Evolutionary conservation across 2,888 invertebrate genomes (phyloP).

Genomic region (Odontothrips loti): DNA sequence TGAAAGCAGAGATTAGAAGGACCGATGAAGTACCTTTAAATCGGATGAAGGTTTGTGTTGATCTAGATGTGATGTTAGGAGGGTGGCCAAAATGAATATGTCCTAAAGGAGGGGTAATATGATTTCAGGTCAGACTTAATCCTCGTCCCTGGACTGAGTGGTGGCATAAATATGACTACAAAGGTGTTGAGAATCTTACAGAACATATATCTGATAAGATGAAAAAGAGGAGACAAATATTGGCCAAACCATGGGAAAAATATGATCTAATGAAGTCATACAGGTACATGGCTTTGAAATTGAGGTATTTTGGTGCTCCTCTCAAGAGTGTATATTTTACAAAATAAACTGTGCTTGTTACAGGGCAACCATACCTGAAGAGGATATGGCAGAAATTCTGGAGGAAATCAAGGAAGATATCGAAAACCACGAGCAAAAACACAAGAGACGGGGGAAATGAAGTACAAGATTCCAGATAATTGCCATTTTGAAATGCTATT

Average conservation of each 20-base stretch:
- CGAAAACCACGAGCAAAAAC: not conserved
- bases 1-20: constrained; percentile 66
- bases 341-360: constrained; percentile 40
- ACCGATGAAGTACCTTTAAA: constrained; percentile 70
- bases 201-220: constrained; percentile 50
- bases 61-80: constrained; percentile 24
- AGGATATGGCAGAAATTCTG: constrained; percentile 82
- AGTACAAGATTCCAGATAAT: not conserved
- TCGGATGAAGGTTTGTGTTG: constrained; percentile 54
- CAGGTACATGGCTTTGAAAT: constrained; percentile 53
- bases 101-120: not conserved
- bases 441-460: not conserved
- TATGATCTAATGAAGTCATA: constrained; percentile 93
- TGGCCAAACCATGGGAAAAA: constrained; percentile 76
- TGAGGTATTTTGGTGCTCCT: not conserved
- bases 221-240: constrained; percentile 44
- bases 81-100: constrained; percentile 29
- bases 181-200: constrained; percentile 63
- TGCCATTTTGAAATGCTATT: not conserved
- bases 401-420: constrained; percentile 58
- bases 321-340: not conserved
- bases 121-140: constrained; percentile 61
- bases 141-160: constrained; percentile 85
- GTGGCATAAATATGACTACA: constrained; percentile 77
- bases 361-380: constrained; percentile 77